Conservation (phyloP, 2,888 invertebrate species). For the Gasteruption jaculator region DNA sequence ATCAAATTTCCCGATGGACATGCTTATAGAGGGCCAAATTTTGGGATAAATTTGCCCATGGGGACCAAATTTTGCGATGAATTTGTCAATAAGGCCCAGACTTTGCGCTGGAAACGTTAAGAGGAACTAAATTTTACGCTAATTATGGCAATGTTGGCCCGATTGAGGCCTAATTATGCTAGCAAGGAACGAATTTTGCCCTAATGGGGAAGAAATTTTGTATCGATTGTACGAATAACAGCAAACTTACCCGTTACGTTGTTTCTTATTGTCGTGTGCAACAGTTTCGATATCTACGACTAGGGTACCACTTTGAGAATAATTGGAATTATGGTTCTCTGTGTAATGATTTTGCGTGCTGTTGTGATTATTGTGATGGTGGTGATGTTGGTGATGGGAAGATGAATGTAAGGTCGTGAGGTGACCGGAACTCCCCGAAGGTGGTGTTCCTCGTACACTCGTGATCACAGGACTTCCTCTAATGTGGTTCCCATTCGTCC, state of each 20-base stretch:
- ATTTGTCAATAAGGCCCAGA: too few relatives aligned
- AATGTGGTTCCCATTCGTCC: conserved; percentile 42
- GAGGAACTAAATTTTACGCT: too few relatives aligned
- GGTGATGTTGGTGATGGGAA: conserved; percentile 34
- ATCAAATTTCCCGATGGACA: too few relatives aligned
- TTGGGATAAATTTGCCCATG: too few relatives aligned
- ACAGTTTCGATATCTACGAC: conserved; percentile 41
- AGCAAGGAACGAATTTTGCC: too few relatives aligned
- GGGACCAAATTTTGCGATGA: too few relatives aligned
- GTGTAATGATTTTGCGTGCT: conserved; percentile 42
- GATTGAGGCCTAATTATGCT: too few relatives aligned
- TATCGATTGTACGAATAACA: background rate
- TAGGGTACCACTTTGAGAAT: conserved; percentile 34
- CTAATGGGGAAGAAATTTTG: too few relatives aligned
- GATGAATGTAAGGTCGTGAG: conserved; percentile 35
- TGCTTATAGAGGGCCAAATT: too few relatives aligned
- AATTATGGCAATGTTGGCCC: too few relatives aligned
- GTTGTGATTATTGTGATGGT: conserved; percentile 43
- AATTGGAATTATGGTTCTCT: conserved; percentile 46
- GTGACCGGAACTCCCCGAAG: conserved; percentile 41
- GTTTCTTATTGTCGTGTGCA: conserved; percentile 44
- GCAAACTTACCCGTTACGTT: conserved; percentile 43
- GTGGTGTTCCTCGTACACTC: conserved; percentile 38
- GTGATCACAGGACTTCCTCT: conserved; percentile 42
- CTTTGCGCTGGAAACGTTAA: too few relatives aligned